phyloP scores from a whole-genome alignment of 2,888 invertebrate species.

The Galeruca laticollis region DNA sequence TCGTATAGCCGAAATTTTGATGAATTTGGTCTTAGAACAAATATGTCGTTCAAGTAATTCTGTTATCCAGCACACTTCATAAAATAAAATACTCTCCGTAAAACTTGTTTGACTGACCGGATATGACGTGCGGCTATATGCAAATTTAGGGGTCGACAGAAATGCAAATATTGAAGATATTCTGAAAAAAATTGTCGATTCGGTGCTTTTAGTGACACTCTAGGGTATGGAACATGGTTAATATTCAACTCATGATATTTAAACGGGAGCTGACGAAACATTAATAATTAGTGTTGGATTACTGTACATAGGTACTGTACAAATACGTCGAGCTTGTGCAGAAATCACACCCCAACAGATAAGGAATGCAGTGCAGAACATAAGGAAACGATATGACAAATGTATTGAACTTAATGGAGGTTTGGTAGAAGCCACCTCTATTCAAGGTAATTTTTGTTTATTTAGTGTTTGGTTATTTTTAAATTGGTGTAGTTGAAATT shows the following conservation, averaged over 20 bases:
- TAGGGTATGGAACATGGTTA: conserved; percentile 14
- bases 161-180: conserved; percentile 26
- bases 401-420: too few species aligned
- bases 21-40: too few species aligned
- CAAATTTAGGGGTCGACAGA: conserved; percentile 15
- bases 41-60: too few species aligned
- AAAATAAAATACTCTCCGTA: conserved; percentile 6
- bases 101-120: conserved; percentile 5
- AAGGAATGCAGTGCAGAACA: too few species aligned
- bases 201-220: conserved; percentile 24
- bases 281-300: conserved; percentile 14
- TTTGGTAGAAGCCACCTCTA: too few species aligned
- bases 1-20: too few species aligned
- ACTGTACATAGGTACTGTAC: not conserved
- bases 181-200: conserved; percentile 25
- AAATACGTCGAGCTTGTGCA: too few species aligned
- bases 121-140: conserved; percentile 18
- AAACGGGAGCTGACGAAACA: conserved; percentile 10
- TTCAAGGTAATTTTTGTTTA: too few species aligned
- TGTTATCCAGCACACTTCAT: not conserved
- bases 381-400: too few species aligned
- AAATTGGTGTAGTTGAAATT: too few species aligned
- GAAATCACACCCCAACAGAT: too few species aligned
- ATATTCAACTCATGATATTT: conserved; percentile 14
- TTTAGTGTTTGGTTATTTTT: too few species aligned